Evolutionary conservation across 2,888 invertebrate species (phyloP).

Genomic region (Pheosia gnoma): DNA sequence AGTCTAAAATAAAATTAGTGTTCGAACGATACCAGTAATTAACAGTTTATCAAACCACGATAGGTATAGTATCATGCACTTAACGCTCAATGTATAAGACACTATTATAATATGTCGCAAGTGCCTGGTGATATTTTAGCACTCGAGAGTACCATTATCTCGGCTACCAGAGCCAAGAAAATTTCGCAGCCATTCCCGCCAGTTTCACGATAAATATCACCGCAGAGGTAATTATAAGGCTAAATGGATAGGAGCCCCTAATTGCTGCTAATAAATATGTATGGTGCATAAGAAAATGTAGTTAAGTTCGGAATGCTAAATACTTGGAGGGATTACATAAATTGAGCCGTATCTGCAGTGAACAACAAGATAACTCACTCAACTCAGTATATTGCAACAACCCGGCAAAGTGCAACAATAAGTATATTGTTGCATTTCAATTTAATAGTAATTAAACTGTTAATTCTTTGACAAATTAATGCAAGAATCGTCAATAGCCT

Average conservation of each 20-base stretch:
- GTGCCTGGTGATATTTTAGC: slow-evolving; percentile 40
- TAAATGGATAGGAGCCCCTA: slow-evolving; percentile 39
- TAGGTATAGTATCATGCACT: slow-evolving; percentile 17
- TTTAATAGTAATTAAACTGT: not conserved
- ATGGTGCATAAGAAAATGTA: slow-evolving; percentile 27
- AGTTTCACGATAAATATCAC: slow-evolving; percentile 33
- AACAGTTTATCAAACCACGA: slow-evolving; percentile 30
- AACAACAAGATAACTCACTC: slow-evolving; percentile 16
- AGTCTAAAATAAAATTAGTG: too few relatives aligned
- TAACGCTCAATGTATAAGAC: slow-evolving; percentile 29
- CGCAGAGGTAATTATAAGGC: slow-evolving; percentile 43
- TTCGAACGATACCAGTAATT: slow-evolving; percentile 21
- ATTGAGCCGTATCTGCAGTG: slow-evolving; percentile 19
- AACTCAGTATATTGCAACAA: slow-evolving; percentile 3
- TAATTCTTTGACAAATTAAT: not conserved
- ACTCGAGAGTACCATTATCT: slow-evolving; percentile 42
- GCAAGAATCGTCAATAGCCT: not conserved
- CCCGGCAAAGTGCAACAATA: slow-evolving; percentile 35
- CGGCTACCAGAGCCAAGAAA: slow-evolving; percentile 42
- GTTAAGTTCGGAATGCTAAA: slow-evolving; percentile 24
- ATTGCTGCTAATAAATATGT: slow-evolving; percentile 48
- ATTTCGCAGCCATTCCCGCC: slow-evolving; percentile 29
- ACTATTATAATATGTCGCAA: slow-evolving; percentile 38
- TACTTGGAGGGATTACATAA: slow-evolving; percentile 24
- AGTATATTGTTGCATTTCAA: too few relatives aligned